Conservation (phyloP, 1,140 invertebrate genomes). For the Leptinotarsa defecta region DNA sequence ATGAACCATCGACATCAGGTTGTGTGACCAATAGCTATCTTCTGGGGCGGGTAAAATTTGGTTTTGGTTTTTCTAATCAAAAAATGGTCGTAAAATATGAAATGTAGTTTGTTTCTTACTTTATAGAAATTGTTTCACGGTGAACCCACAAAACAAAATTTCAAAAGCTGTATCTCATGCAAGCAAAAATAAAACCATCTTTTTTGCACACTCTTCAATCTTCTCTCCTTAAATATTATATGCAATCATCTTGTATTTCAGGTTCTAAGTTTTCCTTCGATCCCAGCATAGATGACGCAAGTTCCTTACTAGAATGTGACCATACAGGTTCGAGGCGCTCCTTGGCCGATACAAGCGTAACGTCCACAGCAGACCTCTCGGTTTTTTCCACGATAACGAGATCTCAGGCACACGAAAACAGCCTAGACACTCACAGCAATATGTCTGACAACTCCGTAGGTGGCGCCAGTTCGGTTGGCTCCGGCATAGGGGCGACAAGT, state of each 20-base stretch:
- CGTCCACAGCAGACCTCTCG: slow-evolving; percentile 79
- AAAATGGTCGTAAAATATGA: no score
- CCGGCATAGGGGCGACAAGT: slow-evolving; percentile 53
- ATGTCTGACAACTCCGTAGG: slow-evolving; percentile 68
- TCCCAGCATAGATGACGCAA: slow-evolving; percentile 69
- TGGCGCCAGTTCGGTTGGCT: slow-evolving; percentile 66
- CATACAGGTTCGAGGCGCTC: slow-evolving; percentile 72
- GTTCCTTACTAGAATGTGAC: slow-evolving; percentile 63
- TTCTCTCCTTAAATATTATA: no score
- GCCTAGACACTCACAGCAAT: slow-evolving; percentile 74
- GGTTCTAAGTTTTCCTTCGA: slow-evolving; percentile 72
- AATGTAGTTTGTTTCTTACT: no score
- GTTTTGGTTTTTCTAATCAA: no score
- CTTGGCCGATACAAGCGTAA: slow-evolving; percentile 80
- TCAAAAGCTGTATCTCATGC: no score
- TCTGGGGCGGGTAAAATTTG: no score
- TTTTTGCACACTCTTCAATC: no score
- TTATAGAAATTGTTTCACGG: no score
- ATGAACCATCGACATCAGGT: no score
- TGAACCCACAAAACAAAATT: no score
- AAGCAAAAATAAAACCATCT: no score
- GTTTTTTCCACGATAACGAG: slow-evolving; percentile 76
- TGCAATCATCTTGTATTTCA: slow-evolving; percentile 43
- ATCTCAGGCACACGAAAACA: slow-evolving; percentile 74
- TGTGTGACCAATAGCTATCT: no score